phyloP scores from a whole-genome alignment of 2,888 invertebrate genomes.

The Frankliniella intonsa region DNA sequence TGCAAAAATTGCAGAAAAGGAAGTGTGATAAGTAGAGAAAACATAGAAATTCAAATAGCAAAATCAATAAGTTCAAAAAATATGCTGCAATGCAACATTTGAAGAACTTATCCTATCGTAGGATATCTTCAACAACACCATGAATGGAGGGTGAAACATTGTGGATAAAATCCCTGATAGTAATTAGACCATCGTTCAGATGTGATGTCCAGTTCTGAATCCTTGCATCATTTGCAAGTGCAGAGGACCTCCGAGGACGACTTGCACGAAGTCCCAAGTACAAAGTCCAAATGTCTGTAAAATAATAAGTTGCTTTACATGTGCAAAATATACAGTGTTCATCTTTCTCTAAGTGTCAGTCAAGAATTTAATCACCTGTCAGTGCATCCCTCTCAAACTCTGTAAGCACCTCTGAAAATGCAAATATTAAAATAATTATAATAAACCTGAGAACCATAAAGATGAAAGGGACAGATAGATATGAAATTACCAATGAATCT shows the following conservation, averaged over 20 bases:
- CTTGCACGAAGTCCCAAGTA: neutral
- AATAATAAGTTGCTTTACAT: neutral
- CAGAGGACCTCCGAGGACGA: neutral
- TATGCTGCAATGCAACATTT: too few relatives aligned
- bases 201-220: neutral
- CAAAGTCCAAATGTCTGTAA: neutral
- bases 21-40: too few relatives aligned
- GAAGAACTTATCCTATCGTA: too few relatives aligned
- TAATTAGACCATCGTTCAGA: neutral
- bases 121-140: neutral
- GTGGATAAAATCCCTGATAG: neutral
- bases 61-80: too few relatives aligned
- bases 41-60: too few relatives aligned
- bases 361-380: neutral
- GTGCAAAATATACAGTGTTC: neutral
- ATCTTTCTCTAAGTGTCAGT: neutral
- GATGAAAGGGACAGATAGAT: too few relatives aligned
- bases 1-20: too few relatives aligned
- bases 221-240: neutral
- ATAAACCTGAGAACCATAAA: neutral
- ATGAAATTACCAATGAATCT: neutral
- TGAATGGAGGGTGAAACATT: neutral
- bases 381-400: neutral
- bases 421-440: neutral
- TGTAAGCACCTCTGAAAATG: neutral